Base-by-base conservation (phyloP, 2,888 invertebrate species). In the Cetonia aurata region DNA sequence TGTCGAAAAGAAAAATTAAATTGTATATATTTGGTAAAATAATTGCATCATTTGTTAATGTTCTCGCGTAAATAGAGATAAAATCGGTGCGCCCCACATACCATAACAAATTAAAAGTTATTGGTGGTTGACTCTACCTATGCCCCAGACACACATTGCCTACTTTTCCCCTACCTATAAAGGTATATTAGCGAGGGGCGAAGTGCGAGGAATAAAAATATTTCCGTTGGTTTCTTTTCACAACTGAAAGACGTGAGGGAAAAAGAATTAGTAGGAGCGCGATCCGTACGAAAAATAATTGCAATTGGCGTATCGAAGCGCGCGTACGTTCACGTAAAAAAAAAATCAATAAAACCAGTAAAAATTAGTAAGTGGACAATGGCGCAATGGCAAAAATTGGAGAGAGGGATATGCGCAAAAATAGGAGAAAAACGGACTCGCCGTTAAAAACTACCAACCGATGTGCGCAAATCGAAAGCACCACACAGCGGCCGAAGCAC, bases 361-460 rank as follows among this genome's bases (percentile, higher is more conserved):
- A 84, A 84, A 84, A 84, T 84, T 84, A 83, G 83, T 82, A 82
- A 83, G 82, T 83, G 84, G 84, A 84, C 84, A 84, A 83, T 83
- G 83, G 83, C 84, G 84, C 83, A 83, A 83, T 82, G 83, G 83
- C 83, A 83, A 83, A 84, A 84, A 83, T 82, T 82, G 81, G 82
- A 60, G 74, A 83, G 82, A 80, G 74, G 83, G 82, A 80, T 82
- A 80, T 84, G 83, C 83, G 82, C 81, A 80, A 82, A 82, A 81
- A 81, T 81, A 80, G 62, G 62, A 62, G 42, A 80, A 80, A 81
- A 80, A 81, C 79, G 78, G 76, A 75, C 78, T 77, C 77, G 76
- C 79, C 62, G 80, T 80, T 80, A 79, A 81, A 83, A 82, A 82
- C 81, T 82, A 82, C 81, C 81, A 78, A 75, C 77, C 78, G 52